Conservation (phyloP, 2,113 vertebrate genomes). For the Trichomycterus rosablanca region DNA sequence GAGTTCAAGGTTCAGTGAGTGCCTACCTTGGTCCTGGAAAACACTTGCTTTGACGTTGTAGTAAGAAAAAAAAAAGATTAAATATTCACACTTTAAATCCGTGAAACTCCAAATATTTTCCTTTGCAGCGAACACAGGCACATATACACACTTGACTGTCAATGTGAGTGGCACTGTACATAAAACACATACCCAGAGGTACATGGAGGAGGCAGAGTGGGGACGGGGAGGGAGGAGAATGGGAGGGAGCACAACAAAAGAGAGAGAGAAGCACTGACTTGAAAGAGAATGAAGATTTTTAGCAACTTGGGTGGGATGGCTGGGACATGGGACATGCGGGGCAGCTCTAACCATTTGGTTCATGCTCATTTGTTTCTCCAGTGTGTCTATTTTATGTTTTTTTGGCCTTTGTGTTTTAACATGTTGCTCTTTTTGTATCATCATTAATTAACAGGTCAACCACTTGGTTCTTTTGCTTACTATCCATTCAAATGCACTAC, state of each 20-base stretch:
- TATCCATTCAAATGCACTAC: not conserved
- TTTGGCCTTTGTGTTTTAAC: not conserved
- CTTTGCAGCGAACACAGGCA: conserved; percentile 39
- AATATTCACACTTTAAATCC: conserved; percentile 9
- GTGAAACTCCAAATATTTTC: conserved; percentile 36
- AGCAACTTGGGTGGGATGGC: not conserved
- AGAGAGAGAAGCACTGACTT: too few relatives aligned
- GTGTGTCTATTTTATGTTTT: too few relatives aligned
- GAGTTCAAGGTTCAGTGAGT: conserved; percentile 13
- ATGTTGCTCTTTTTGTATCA: not conserved
- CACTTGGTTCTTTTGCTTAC: not conserved
- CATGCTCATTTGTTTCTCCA: not conserved
- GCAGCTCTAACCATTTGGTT: conserved; percentile 12
- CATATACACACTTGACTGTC: conserved; percentile 50
- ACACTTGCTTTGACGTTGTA: not conserved
- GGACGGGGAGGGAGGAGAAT: conserved; percentile 52
- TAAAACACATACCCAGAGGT: conserved; percentile 40
- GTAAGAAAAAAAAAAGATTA: not conserved
- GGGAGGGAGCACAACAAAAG: conserved; percentile 27
- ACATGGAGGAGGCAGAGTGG: conserved; percentile 40
- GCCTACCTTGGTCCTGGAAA: conserved; percentile 21
- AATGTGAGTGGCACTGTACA: conserved; percentile 47
- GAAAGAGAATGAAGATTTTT: conserved; percentile 12
- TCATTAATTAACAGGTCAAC: conserved; percentile 4
- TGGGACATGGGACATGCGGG: not conserved